Evolutionary conservation across 2,797 vertebrate species (phyloP), one percentile per base, ranked within the genome.

Genomic region (Chromobotia macracanthus): DNA sequence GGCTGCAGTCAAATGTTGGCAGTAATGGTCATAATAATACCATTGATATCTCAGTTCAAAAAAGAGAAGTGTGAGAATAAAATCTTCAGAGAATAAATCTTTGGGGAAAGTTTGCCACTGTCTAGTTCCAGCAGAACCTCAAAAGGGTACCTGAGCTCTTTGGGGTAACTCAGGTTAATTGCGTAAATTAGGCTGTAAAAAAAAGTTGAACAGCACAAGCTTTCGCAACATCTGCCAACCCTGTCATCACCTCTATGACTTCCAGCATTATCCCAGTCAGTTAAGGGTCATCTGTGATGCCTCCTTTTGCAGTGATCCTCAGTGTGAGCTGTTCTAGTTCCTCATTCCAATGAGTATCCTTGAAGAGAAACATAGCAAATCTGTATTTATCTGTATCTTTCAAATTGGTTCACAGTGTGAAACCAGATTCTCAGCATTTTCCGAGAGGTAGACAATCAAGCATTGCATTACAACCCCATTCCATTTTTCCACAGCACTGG

Each of bases 151-250:
- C 60, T 63, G 60, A 63, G 60, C 28, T 63, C 60, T 63, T 63
- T 63, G 28, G 60, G 60, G 28, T 63, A 63, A 35, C 28, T 63
- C 60, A 61, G 60, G 35, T 63, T 63, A 25, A 63, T 63, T 63
- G 60, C 28, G 10, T 63, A 63, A 63, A 63, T 61, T 18, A 61
- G 58, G 25, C 25, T 13, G n/a, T n/a, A n/a, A n/a, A n/a, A n/a
- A n/a, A n/a, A 35, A 63, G 16, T 9, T 31, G 56, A 15, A 15
- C 25, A 60, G 23, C 23, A 16, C 25, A 61, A 61, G 25, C 58
- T 25, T 31, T 31, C 15, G 7, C 13, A 61, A n/a, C 60, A 63
- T 28, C 60, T 63, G 38, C 38, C 38, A 41, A 41, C 38, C 38
- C 38, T 9, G 1, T 35, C 28, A 63, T 18, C 16, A 10, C 58